phyloP scores from a whole-genome alignment of 2,797 vertebrate species.

The Halcyon smyrnensis region DNA sequence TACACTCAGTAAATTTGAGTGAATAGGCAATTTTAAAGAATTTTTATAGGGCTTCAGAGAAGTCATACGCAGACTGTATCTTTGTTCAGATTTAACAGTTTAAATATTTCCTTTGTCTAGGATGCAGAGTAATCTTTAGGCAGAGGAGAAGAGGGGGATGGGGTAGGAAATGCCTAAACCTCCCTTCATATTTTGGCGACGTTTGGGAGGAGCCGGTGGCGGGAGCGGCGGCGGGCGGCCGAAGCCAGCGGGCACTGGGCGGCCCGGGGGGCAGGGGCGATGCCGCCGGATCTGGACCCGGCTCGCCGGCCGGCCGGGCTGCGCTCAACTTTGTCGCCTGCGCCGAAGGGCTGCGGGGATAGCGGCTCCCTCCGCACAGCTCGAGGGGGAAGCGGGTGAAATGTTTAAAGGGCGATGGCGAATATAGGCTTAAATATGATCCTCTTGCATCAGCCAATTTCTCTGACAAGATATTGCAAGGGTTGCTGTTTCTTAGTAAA shows the following conservation, averaged over 20 bases:
- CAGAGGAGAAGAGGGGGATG: conserved; percentile 59
- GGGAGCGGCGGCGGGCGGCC: rapidly evolving
- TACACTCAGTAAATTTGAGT: conserved; percentile 99
- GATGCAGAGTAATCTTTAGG: conserved; percentile 79
- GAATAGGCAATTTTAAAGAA: conserved; percentile 99
- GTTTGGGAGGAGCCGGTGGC: not conserved
- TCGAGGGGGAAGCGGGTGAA: conserved; percentile 32
- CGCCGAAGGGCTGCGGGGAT: not conserved
- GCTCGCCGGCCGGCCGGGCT: not conserved
- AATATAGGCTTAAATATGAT: conserved; percentile 49
- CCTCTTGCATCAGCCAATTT: conserved; percentile 47
- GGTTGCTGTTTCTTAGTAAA: conserved; percentile 61
- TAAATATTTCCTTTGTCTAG: conserved; percentile 88
- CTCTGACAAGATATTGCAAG: conserved; percentile 52
- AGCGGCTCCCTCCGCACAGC: conserved; percentile 18
- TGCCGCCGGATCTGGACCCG: not conserved
- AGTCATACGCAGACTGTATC: conserved; percentile 91
- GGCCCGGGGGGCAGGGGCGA: not conserved
- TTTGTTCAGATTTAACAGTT: conserved; percentile 98
- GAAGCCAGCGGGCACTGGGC: rapidly evolving
- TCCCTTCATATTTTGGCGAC: conserved; percentile 71
- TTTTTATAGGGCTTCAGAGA: conserved; percentile 97
- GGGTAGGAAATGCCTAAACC: conserved; percentile 70
- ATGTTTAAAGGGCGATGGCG: conserved; percentile 38
- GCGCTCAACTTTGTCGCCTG: conserved; percentile 13